phyloP scores from a whole-genome alignment of 2,797 vertebrate species.

The Cetoscarus ocellatus region DNA sequence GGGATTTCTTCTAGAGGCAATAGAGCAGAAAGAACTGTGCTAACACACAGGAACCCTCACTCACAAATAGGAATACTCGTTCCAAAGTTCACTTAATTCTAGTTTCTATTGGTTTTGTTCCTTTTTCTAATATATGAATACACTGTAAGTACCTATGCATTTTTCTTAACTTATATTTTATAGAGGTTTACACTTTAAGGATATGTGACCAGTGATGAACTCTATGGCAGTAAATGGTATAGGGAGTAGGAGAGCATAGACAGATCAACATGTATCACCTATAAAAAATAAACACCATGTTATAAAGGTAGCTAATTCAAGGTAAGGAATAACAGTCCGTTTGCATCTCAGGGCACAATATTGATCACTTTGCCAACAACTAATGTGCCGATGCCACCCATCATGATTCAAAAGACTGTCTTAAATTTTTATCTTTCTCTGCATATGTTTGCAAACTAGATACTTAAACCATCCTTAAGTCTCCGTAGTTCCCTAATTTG shows the following conservation, averaged over 20 bases:
- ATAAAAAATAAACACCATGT: slow-evolving; percentile 2
- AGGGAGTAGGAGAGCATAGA: not conserved
- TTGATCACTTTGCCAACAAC: slow-evolving; percentile 59
- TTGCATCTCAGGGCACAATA: slow-evolving; percentile 75
- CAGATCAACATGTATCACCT: slow-evolving; percentile 38
- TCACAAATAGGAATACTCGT: slow-evolving; percentile 21
- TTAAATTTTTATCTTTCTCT: not conserved
- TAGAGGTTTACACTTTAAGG: slow-evolving; percentile 63
- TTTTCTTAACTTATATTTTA: slow-evolving; percentile 75
- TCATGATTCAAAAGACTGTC: not conserved
- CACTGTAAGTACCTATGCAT: slow-evolving; percentile 66
- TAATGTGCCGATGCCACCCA: not conserved
- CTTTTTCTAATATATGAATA: slow-evolving; percentile 55
- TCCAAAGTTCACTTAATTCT: slow-evolving; percentile 24
- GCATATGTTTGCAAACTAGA: not conserved
- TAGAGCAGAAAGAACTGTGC: slow-evolving; percentile 20
- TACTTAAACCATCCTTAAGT: not conserved
- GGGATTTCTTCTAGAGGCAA: slow-evolving; percentile 30
- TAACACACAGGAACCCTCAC: slow-evolving; percentile 2
- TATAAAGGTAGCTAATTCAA: slow-evolving; percentile 16
- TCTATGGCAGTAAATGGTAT: slow-evolving; percentile 31
- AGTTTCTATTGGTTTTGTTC: slow-evolving; percentile 48
- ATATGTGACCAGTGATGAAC: slow-evolving; percentile 58
- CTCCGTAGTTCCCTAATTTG: not conserved
- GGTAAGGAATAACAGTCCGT: not conserved